Evolutionary conservation across 2,888 invertebrate species (phyloP).

Genomic region (Cosmia pyralina): DNA sequence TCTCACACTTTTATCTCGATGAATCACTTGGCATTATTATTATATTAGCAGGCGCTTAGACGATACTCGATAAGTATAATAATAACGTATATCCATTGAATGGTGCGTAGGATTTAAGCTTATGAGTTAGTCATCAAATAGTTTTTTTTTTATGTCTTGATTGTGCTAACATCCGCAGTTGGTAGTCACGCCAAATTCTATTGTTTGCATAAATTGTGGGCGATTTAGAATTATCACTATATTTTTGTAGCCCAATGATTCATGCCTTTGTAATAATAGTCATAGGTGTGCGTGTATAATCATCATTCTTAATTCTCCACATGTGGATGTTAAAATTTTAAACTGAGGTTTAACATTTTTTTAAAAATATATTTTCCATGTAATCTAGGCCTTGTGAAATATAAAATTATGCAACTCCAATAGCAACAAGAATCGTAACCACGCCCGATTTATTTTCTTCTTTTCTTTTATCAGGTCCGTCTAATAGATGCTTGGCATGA

Average conservation of each 20-base stretch:
- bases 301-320: background rate
- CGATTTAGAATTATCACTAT: conserved; percentile 15
- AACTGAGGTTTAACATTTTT: background rate
- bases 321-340: background rate
- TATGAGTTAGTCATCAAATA: conserved; percentile 44
- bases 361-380: background rate
- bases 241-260: conserved; percentile 18
- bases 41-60: conserved; percentile 13
- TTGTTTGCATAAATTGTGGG: conserved; percentile 33
- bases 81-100: conserved; percentile 12
- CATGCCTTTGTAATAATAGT: conserved; percentile 12
- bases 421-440: background rate
- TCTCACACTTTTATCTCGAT: conserved; percentile 24
- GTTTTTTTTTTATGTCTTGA: conserved; percentile 4
- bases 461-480: conserved; percentile 72
- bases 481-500: conserved; percentile 84
- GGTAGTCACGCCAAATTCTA: conserved; percentile 30
- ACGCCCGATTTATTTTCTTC: background rate
- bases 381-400: background rate
- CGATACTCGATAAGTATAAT: background rate
- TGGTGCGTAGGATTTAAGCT: conserved; percentile 38
- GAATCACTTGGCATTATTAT: conserved; percentile 26
- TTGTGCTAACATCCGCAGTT: conserved; percentile 22
- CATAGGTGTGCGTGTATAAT: background rate
- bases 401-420: background rate